phyloP scores from a whole-genome alignment of 2,888 invertebrate species.

The Conomelus anceps region DNA sequence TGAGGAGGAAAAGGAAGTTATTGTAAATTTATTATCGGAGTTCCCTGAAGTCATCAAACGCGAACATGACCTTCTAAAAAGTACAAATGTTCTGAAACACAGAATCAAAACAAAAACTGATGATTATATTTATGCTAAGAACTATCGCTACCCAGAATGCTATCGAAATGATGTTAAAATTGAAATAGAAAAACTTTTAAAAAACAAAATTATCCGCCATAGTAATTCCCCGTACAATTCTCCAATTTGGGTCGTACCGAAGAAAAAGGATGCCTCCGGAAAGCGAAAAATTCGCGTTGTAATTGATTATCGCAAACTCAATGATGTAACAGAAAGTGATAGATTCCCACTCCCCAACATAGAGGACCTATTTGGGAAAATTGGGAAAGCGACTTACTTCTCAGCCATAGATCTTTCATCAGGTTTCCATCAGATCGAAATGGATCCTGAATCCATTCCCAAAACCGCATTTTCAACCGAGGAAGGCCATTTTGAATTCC shows the following conservation, averaged over 20 bases:
- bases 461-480: conserved; percentile 21
- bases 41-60: conserved; percentile 21
- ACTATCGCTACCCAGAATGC: conserved; percentile 17
- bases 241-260: no score
- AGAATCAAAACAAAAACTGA: conserved; percentile 17
- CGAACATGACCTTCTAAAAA: conserved; percentile 4
- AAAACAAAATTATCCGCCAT: conserved; percentile 17
- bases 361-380: conserved; percentile 30
- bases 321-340: conserved; percentile 14
- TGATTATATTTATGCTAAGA: conserved; percentile 12
- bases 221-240: conserved; percentile 20
- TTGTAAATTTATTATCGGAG: neutral
- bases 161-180: conserved; percentile 17
- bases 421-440: conserved; percentile 34
- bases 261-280: conserved; percentile 4
- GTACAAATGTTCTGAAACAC: conserved; percentile 18
- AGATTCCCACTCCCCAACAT: conserved; percentile 17
- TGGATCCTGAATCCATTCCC: conserved; percentile 1
- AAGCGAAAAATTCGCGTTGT: conserved; percentile 19
- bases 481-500: conserved; percentile 17
- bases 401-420: conserved; percentile 31
- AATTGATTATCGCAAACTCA: conserved; percentile 16
- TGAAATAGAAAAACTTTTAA: conserved; percentile 18
- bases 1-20: conserved; percentile 8
- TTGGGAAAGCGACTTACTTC: conserved; percentile 31